Percentiles rank a stretch among this genome's conserved stretches.
These are phyloP conservation scores for Anodontia alba DNA, from an alignment of 2,888 invertebrate species.

Conservation along the genomic window DNA sequence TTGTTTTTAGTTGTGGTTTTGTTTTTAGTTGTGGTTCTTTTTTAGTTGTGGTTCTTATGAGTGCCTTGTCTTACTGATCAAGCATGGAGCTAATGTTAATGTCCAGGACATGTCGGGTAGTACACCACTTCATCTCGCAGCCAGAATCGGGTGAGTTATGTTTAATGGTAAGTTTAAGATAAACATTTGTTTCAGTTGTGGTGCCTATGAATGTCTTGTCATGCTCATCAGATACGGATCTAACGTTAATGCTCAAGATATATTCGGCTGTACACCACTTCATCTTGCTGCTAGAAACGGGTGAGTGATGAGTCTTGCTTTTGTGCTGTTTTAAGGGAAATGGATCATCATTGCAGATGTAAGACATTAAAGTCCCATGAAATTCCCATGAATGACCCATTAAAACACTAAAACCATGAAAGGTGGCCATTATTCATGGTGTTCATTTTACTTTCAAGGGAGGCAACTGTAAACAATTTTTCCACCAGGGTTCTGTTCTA, in stretches of 20 bases:
- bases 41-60: slow-evolving; percentile 82
- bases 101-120: slow-evolving; percentile 81
- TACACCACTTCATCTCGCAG: slow-evolving; percentile 81
- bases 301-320: too few relatives aligned
- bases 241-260: slow-evolving; percentile 78
- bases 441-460: too few relatives aligned
- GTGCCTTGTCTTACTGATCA: slow-evolving; percentile 78
- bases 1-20: too few relatives aligned
- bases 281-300: slow-evolving; percentile 83
- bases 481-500: too few relatives aligned
- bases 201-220: slow-evolving; percentile 80
- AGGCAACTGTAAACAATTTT: too few relatives aligned
- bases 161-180: neutral
- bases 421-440: too few relatives aligned
- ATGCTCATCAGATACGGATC: slow-evolving; percentile 81
- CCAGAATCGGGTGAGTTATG: slow-evolving; percentile 80
- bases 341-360: too few relatives aligned
- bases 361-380: too few relatives aligned
- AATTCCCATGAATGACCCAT: too few relatives aligned
- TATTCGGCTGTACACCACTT: slow-evolving; percentile 82
- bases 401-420: too few relatives aligned
- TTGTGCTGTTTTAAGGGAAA: too few relatives aligned
- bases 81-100: slow-evolving; percentile 81
- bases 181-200: slow-evolving; percentile 74
- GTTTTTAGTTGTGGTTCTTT: slow-evolving; percentile 31